Conservation (phyloP, 2,113 vertebrate genomes). For the Ophiodon elongatus region DNA sequence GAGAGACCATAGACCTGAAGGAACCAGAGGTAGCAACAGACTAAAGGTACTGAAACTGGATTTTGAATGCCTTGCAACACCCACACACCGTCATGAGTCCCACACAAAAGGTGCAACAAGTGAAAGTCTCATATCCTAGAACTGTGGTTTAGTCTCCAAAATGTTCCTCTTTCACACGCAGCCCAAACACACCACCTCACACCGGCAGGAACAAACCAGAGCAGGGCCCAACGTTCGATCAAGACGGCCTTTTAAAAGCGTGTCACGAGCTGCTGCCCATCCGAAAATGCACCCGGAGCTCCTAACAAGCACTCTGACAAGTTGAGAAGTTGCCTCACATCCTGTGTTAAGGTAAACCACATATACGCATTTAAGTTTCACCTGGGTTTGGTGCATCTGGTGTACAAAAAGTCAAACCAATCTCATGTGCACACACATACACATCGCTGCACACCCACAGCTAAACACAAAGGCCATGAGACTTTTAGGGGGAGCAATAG, state of each 20-base stretch:
- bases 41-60: constrained; percentile 61
- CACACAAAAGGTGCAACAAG: constrained; percentile 68
- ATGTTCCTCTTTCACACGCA: constrained; percentile 84
- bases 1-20: background rate
- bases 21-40: constrained; percentile 39
- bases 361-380: constrained; percentile 61
- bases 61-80: constrained; percentile 46
- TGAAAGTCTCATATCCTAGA: constrained; percentile 86
- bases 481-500: background rate
- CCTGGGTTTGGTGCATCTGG: constrained; percentile 47
- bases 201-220: constrained; percentile 24
- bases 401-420: constrained; percentile 22
- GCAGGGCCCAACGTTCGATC: constrained; percentile 18
- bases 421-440: background rate
- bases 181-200: constrained; percentile 33
- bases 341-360: constrained; percentile 69
- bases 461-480: constrained; percentile 39
- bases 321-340: constrained; percentile 42
- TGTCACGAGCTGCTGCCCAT: constrained; percentile 31
- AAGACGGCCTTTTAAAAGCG: background rate
- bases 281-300: background rate
- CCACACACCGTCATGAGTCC: constrained; percentile 52
- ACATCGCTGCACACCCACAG: constrained; percentile 29
- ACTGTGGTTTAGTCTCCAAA: constrained; percentile 76
- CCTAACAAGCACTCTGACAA: constrained; percentile 9